phyloP scores from a whole-genome alignment of 2,113 vertebrate genomes.

The Crotalus viridis region DNA sequence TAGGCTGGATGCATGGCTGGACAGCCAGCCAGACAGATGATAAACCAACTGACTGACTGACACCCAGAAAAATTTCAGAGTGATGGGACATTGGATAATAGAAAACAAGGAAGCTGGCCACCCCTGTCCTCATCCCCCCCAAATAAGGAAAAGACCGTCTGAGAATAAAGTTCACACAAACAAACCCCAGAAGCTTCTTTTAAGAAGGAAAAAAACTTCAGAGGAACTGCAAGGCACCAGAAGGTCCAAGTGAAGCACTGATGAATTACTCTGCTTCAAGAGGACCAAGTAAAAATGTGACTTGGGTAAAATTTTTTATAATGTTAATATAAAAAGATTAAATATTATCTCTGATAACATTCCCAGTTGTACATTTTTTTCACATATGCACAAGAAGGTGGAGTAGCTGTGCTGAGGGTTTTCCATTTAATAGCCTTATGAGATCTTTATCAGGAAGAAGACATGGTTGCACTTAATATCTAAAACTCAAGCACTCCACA shows the following conservation, averaged over 20 bases:
- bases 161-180: neutral
- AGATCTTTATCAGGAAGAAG: neutral
- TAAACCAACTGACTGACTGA: neutral
- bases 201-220: neutral
- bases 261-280: neutral
- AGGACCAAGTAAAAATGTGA: neutral
- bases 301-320: neutral
- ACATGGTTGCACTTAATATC: neutral
- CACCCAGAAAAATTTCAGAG: neutral
- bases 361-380: neutral
- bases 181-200: neutral
- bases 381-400: neutral
- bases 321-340: neutral
- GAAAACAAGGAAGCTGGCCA: neutral
- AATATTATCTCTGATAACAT: neutral
- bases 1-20: no score
- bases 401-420: neutral
- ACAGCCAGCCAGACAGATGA: neutral
- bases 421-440: neutral
- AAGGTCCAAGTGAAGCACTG: neutral
- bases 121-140: neutral
- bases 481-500: neutral
- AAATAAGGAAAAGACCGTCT: neutral
- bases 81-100: neutral
- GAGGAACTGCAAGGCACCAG: neutral